Base-by-base conservation (phyloP, 2,888 invertebrate species). In the Rhagonycha fulva region DNA sequence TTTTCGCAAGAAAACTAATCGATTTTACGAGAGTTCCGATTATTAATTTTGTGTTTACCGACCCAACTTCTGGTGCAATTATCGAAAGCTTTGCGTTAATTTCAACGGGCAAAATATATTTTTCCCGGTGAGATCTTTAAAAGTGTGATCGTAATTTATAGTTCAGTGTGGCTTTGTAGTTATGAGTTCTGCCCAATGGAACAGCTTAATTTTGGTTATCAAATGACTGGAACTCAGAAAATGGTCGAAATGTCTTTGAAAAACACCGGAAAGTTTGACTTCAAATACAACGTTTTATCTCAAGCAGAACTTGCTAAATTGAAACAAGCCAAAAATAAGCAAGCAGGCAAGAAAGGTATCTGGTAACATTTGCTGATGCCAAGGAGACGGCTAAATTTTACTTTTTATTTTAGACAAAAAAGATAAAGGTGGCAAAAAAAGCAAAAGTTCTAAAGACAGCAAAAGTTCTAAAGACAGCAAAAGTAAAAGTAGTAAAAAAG, bases 211-310 rank as follows among this genome's bases (percentile, higher is more conserved):
- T 92, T 93, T 82, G 91, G 92, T 67, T 88, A 91, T 9, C 88
- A 92, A 81, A 85, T 90, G 12, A 87, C 92, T 7, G 90, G 89
- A 9, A 89, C 88, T 9, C 87, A 87, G 24, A 90, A 90, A 74
- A 86, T 84, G n/a, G 88, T 90, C 83, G 89, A 89, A 23, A 88
- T 93, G 0, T 89, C 89, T 72, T 84, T 93, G 24, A 90, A 89
- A 80, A 93, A 93, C 82, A 90, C 86, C 0, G 93, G 93, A 77
- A 89, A 89, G 84, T 92, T 91, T 82, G 89, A 91, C 0, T 89
- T 87, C 75, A 81, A 80, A 28, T 88, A 85, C 74, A 79, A 77
- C 3, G 81, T 87, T 14, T 26, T 83, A 19, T 63, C 63, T 24
- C 63, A 19, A 19, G 24, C 11, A 10, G 63, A 63, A 3, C 4